Base-by-base conservation (phyloP, 2,888 invertebrate species). In the Sarcophaga carnaria region DNA sequence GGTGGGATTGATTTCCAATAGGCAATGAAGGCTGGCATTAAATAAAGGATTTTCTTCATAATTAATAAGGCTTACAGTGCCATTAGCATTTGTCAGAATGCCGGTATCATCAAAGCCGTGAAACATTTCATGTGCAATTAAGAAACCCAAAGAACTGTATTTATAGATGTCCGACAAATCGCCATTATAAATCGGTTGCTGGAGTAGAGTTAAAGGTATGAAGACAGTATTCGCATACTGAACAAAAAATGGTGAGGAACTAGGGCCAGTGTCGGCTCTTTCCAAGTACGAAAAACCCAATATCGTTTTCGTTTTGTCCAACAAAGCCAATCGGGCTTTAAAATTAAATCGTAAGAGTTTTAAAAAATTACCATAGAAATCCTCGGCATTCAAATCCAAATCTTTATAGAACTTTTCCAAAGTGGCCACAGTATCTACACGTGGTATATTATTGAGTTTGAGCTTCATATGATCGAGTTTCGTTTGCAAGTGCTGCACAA, bases 41-140 rank as follows among this genome's bases (percentile, higher is more conserved):
- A 83, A 87, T 54, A 81, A 12, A 3, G 75, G 66, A 71, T 84
- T 87, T 11, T 78, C 78, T 12, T 74, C 72, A 10, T 78, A 83
- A 22, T 62, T 14, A 37, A 78, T 83, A 14, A 54, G 17, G 4
- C 17, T 59, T 20, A 76, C 11, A 10, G 47, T 87, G 45, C 80
- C 80, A 27, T 81, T 54, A 47, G 72, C 89, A 89, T 74, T 78
- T 70, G 45, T 87, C 27, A 79, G 17, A 5, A 87, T 71, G 12
- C 89, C 89, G 54, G 79, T 87, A 20, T 88, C 80, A 75, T 90
- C 89, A 80, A 89, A 89, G 25, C 88, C 88, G 67, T 90, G 89
- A 8, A 87, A 82, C 27, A 90, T 88, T 81, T 90, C 89, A 47
- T 90, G 89, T 14, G 88, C 89, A 71, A 90, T 25, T 10, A 89